Evolutionary conservation across 2,113 vertebrate genomes (phyloP).

Genomic region (Ciconia maguari): DNA sequence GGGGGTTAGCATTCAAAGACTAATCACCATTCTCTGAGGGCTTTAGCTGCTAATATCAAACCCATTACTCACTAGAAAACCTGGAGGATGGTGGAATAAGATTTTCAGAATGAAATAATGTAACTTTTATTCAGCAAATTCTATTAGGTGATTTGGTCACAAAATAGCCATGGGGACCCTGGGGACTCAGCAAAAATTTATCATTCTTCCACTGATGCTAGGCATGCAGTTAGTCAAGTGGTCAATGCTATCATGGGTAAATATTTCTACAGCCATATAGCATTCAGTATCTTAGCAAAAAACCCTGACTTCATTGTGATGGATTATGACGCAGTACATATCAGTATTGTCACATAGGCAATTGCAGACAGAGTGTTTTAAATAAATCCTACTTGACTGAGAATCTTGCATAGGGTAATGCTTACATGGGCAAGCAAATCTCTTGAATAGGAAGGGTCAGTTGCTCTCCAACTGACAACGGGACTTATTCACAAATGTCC

Average conservation of each 20-base stretch:
- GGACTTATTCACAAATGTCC: neutral
- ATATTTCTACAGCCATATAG: neutral
- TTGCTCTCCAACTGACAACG: neutral
- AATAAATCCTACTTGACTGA: neutral
- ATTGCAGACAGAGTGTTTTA: neutral
- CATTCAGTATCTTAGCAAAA: neutral
- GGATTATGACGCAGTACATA: neutral
- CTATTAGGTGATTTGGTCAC: neutral
- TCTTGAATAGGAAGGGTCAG: neutral
- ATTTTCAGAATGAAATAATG: neutral
- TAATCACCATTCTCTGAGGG: neutral
- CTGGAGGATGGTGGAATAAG: neutral
- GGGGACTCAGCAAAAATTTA: neutral
- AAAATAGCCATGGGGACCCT: neutral
- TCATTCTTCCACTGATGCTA: neutral
- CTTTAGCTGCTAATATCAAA: neutral
- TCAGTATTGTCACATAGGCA: neutral
- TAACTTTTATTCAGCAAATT: neutral
- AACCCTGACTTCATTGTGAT: neutral
- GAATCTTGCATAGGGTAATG: neutral
- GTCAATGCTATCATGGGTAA: neutral
- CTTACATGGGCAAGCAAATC: neutral
- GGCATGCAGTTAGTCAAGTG: neutral
- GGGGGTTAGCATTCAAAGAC: neutral
- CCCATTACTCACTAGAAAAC: neutral